Base-by-base conservation (phyloP, 2,888 invertebrate species). In the Callyntrura sp. region DNA sequence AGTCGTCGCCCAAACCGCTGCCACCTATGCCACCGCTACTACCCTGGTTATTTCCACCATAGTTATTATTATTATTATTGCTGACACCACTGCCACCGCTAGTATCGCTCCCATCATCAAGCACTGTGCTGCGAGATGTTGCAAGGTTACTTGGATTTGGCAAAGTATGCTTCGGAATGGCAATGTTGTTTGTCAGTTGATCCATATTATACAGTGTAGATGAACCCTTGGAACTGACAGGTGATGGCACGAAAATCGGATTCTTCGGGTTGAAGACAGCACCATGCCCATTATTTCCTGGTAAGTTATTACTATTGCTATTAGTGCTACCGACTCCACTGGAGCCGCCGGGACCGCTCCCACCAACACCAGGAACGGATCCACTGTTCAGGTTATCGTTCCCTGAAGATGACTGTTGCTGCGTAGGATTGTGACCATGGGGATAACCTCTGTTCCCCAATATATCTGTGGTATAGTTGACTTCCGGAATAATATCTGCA, bases 201-300 rank as follows among this genome's bases (percentile, higher is more conserved):
- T 93, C 93, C 93, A 93, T 93, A 82, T 93, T 93, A 91, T 93
- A 93, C 91, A 93, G 92, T 17, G 93, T 93, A 28, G 92, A 91
- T 14, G 93, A 93, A 76, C 93, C 91, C 83, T 92, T 93, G 35
- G 93, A 93, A 79, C 93, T 93, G 60, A 92, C 92, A 20, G 93
- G 93, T 35, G 93, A 93, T 73, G 93, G 93, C 76, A 93, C 92
- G 88, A 93, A 93, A 17, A 93, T 88, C 17, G 93, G 92, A 84
- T 92, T 92, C 91, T 93, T 93, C 70, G 93, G 92, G 79, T 92
- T 93, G 90, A 93, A 92, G 82, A 91, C 84, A 76, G 90, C 83
- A 62, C 83, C 85, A 83, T 70, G 87, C 45, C 90, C 90, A 90
- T 81, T 90, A 62, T 82, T 90, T 85, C 85, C 85, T 68, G 85